phyloP scores from a whole-genome alignment of 1,140 invertebrate genomes.

The Centruroides sculpturatus region DNA sequence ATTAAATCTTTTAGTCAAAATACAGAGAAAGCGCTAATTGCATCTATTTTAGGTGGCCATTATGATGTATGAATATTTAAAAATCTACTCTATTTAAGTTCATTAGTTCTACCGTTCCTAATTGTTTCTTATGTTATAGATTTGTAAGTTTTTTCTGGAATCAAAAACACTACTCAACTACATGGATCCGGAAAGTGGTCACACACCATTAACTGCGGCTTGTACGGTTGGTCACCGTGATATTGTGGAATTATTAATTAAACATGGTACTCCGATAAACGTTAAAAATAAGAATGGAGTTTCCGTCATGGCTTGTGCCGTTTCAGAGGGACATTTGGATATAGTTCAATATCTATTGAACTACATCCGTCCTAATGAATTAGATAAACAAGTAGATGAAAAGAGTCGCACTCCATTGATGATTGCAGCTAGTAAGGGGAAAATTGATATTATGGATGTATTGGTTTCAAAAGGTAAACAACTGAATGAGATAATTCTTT shows the following conservation, averaged over 20 bases:
- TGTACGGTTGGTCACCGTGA: slow-evolving; percentile 61
- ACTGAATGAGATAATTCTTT: too few species aligned
- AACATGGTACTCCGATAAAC: slow-evolving; percentile 55
- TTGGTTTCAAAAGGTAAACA: too few species aligned
- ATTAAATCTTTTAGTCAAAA: slow-evolving; percentile 35
- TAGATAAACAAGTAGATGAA: slow-evolving; percentile 48
- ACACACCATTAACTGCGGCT: slow-evolving; percentile 75
- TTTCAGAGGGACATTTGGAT: slow-evolving; percentile 69
- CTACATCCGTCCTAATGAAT: slow-evolving; percentile 32
- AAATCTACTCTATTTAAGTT: too few species aligned
- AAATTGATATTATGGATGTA: slow-evolving; percentile 33
- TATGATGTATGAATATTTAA: slow-evolving; percentile 36
- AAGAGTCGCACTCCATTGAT: slow-evolving; percentile 62
- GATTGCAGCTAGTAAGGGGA: slow-evolving; percentile 79
- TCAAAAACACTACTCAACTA: slow-evolving; percentile 62
- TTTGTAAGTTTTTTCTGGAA: slow-evolving; percentile 79
- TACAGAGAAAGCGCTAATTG: slow-evolving; percentile 72
- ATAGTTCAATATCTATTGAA: slow-evolving; percentile 41
- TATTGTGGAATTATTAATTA: slow-evolving; percentile 58
- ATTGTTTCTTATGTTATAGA: slow-evolving; percentile 24
- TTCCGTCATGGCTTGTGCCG: slow-evolving; percentile 65
- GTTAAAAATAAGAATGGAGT: slow-evolving; percentile 52
- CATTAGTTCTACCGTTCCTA: too few species aligned
- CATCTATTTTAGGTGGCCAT: slow-evolving; percentile 72
- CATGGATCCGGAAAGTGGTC: slow-evolving; percentile 59